Evolutionary conservation across 2,113 vertebrate genomes (phyloP), one percentile per base, ranked within the genome.

Genomic region (Malaclemys terrapin): DNA sequence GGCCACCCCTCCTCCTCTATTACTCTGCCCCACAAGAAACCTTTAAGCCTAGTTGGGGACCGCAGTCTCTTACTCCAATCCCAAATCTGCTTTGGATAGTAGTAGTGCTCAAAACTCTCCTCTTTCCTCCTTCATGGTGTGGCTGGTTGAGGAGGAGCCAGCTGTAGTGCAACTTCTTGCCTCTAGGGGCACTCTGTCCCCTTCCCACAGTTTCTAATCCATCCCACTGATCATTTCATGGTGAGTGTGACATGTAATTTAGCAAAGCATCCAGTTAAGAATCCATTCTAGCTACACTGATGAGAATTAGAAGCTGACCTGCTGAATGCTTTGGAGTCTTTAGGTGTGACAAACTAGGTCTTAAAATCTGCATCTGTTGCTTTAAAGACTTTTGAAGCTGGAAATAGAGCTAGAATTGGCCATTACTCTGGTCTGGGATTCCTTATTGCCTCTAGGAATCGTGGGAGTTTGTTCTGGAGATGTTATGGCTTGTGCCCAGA

Each of bases 221-320:
- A 6, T 35, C 31, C 62, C 62, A 65, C 16, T 65, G 62, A 17
- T 35, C 3, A 1, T 35, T 65, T 35, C 31, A 65, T 35, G 62
- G 31, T 17, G 16, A 35, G 31, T 29, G 3, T 0, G 0, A 2
- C 8, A 13, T 35, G 1, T 25, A 14, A 31, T 5, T 0, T 6
- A 38, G 52, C 13, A 47, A 84, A 57, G 65, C 17, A 1, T 29
- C 0, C 0, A 12, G 42, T 5, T 3, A 5, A n/a, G 72, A 13
- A 0, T 8, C 1, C 38, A 6, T 87, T 1, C 1, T 80, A 45
- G 38, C 47, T 59, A 17, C 24, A 4, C 24, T 8, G 8, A 27
- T 57, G 47, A n/a, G 9, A 54, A 38, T 3, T 29, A 17, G 14
- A 79, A 62, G 45, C 5, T 49, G 10, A n/a, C 49, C 27, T 35